Base-by-base conservation (phyloP, 2,888 invertebrate genomes). In the Sphinx pinastri region DNA sequence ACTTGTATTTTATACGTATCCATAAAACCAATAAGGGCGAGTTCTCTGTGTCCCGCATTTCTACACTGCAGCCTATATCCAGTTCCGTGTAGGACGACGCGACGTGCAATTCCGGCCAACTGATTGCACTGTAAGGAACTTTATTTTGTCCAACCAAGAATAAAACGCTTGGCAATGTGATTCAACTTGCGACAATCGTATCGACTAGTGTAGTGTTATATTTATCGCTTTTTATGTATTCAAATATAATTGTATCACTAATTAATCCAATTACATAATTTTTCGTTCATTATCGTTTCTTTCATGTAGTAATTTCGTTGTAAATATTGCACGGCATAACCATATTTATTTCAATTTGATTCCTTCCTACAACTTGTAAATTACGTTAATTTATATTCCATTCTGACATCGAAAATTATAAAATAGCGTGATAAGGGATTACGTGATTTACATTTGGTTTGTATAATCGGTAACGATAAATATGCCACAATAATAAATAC, bases 351-450 rank as follows among this genome's bases (percentile, higher is more conserved):
- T 60, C n/a, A 16, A 5, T 49, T 63, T 63, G 19, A 63, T 63
- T 63, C 47, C 16, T 47, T 60, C 63, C 49, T 63, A 19, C 19
- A 47, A 49, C 12, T 67, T 52, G 14, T 31, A 45, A 68, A 51
- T 19, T 68, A 52, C 25, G 25, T 67, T 55, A 55, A 54, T 55
- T 57, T 57, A 38, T 59, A 13, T 70, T 71, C 52, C 49, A 68
- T 55, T 69, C 68, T 31, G 51, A 71, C 54, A 55, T 68, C 16
- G 38, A 68, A 67, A 69, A 73, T 71, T 70, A 69, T 71, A 67
- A 72, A 75, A 75, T 74, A 38, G 72, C 73, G 73, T 73, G 73
- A 52, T 31, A 54, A 67, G 31, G 67, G 19, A 38, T 38, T 54
- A 52, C 31, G 7, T n/a, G 13, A 52, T 51, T 16, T 67, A 51